phyloP scores from a whole-genome alignment of 2,113 vertebrate genomes.

The Alethe castanea region DNA sequence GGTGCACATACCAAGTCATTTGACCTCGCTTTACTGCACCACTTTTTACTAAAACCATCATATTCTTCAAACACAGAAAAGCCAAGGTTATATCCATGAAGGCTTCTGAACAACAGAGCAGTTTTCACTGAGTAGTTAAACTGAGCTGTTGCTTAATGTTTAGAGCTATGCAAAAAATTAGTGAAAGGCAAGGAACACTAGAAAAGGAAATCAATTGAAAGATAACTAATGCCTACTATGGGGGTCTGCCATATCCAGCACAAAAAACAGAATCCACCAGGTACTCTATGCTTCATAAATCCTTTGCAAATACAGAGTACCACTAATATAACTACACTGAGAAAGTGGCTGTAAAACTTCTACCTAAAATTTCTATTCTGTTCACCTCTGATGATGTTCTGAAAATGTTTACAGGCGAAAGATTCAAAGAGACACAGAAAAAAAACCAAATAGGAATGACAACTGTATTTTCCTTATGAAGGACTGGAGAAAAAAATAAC shows the following conservation, averaged over 20 bases:
- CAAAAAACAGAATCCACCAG: not conserved
- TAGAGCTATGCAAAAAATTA: not conserved
- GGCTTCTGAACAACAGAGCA: not conserved
- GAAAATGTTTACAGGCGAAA: not conserved
- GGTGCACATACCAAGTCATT: not conserved
- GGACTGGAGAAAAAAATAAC: not conserved
- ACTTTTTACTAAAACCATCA: not conserved
- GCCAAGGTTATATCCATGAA: not conserved
- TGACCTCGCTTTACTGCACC: not conserved
- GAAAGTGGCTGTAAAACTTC: not conserved
- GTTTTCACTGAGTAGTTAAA: not conserved
- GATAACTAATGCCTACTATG: not conserved
- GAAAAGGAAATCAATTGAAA: not conserved
- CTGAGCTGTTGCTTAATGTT: not conserved
- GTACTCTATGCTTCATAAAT: not conserved
- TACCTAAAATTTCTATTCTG: not conserved
- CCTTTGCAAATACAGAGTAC: not conserved
- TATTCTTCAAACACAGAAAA: not conserved
- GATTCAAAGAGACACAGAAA: not conserved
- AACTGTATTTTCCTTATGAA: not conserved
- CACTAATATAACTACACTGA: not conserved
- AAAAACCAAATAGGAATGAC: not conserved
- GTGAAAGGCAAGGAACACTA: not conserved
- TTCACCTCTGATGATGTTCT: not conserved
- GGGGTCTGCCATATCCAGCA: not conserved